Conservation (phyloP, 2,113 vertebrate genomes). For the Riparia riparia region DNA sequence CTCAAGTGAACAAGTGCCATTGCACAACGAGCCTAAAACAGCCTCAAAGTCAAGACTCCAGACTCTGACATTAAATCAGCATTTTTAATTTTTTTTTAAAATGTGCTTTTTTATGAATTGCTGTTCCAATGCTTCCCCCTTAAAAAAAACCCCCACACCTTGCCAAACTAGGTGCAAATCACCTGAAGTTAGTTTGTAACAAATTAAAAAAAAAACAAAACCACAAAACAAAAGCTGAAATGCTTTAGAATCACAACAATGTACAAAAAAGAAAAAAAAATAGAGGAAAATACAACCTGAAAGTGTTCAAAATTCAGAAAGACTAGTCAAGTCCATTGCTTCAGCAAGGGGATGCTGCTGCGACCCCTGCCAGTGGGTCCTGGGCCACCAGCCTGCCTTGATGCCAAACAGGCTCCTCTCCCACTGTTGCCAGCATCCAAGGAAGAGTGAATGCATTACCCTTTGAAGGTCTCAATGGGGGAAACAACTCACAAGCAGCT, state of each 20-base stretch:
- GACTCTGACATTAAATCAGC: conserved; percentile 54
- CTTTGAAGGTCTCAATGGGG: not conserved
- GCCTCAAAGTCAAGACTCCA: conserved; percentile 45
- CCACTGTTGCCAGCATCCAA: not conserved
- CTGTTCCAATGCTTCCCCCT: conserved; percentile 45
- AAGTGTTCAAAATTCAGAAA: conserved; percentile 77
- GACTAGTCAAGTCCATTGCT: conserved; percentile 76
- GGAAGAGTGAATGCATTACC: not conserved
- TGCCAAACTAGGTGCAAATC: conserved; percentile 50
- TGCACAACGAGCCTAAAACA: not conserved
- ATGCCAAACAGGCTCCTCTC: not conserved
- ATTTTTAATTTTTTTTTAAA: conserved; percentile 72
- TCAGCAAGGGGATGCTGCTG: conserved; percentile 64
- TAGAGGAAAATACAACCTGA: conserved; percentile 77
- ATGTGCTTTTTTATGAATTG: conserved; percentile 65
- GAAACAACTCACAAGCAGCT: conserved; percentile 36
- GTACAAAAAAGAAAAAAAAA: conserved; percentile 73
- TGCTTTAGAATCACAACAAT: conserved; percentile 79
- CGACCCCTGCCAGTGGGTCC: conserved; percentile 61
- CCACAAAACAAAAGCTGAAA: conserved; percentile 73
- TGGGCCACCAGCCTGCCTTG: conserved; percentile 50
- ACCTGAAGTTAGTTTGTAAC: conserved; percentile 67
- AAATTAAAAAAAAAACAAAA: conserved; percentile 56
- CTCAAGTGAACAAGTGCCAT: not conserved
- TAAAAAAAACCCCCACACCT: conserved; percentile 35